These are phyloP conservation scores for Bothrops jararaca DNA, from an alignment of 2,113 vertebrate genomes.

Conservation along the genomic window DNA sequence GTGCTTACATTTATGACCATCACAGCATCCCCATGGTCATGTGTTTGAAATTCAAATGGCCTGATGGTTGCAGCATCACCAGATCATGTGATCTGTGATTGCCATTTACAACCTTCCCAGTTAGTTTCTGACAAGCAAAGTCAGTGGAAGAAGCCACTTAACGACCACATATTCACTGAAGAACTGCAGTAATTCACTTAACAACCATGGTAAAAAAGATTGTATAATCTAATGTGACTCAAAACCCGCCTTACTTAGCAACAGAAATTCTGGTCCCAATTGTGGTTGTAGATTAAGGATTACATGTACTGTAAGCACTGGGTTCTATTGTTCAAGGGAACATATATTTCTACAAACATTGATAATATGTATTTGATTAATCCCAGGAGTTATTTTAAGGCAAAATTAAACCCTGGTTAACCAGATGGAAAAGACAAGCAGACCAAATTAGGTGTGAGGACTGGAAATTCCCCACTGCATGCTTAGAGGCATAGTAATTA, in stretches of 20 bases:
- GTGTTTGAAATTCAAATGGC: not conserved
- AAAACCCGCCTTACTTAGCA: not conserved
- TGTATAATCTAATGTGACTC: not conserved
- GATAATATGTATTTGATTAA: not conserved
- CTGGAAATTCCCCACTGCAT: not conserved
- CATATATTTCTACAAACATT: not conserved
- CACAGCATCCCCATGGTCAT: no score
- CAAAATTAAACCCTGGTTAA: not conserved
- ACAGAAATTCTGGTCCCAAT: not conserved
- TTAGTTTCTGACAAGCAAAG: not conserved
- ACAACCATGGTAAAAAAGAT: not conserved
- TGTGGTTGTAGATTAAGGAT: no score
- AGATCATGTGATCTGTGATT: not conserved
- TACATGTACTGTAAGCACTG: not conserved
- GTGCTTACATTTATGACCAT: no score
- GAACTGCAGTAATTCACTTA: not conserved
- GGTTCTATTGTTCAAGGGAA: not conserved
- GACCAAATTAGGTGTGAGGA: not conserved
- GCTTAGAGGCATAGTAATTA: not conserved
- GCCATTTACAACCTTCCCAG: not conserved
- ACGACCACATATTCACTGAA: not conserved
- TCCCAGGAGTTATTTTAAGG: not conserved
- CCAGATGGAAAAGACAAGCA: not conserved
- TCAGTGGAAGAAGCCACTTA: not conserved
- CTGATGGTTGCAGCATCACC: not conserved